These are phyloP conservation scores for Notolepis coatsorum DNA, from an alignment of 2,797 vertebrate genomes.

Conservation along the genomic window DNA sequence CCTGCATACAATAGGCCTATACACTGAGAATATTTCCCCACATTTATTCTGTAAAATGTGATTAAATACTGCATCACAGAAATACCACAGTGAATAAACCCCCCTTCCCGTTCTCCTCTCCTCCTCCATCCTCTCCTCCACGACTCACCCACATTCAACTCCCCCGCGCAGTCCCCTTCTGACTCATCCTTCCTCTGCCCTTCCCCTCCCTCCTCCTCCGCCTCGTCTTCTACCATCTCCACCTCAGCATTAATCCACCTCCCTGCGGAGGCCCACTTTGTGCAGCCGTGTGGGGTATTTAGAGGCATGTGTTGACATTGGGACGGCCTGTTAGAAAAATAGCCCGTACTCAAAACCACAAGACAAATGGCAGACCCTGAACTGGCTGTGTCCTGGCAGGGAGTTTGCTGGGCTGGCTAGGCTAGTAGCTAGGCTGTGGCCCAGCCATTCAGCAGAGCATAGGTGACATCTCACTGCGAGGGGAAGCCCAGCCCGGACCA, in stretches of 20 bases:
- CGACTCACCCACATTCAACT: slow-evolving; percentile 35
- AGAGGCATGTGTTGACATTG: slow-evolving; percentile 80
- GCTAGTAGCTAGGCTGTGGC: slow-evolving; percentile 60
- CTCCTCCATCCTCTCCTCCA: slow-evolving; percentile 1
- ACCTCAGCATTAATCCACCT: slow-evolving; percentile 69
- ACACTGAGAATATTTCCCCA: slow-evolving; percentile 16
- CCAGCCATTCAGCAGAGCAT: slow-evolving; percentile 56
- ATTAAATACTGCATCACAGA: slow-evolving; percentile 37
- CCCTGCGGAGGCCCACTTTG: slow-evolving; percentile 71
- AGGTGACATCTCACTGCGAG: slow-evolving; percentile 72
- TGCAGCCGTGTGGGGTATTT: slow-evolving; percentile 71
- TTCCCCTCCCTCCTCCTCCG: slow-evolving; percentile 21
- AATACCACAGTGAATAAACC: slow-evolving; percentile 31
- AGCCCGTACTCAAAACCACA: slow-evolving; percentile 76
- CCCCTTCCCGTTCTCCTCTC: slow-evolving; percentile 16
- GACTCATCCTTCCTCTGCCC: slow-evolving; percentile 41
- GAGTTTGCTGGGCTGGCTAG: slow-evolving; percentile 59
- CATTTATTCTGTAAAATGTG: slow-evolving; percentile 29
- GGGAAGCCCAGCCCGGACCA: slow-evolving; percentile 21
- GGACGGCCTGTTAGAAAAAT: slow-evolving; percentile 76
- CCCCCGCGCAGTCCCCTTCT: slow-evolving; percentile 44
- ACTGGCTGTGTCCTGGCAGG: slow-evolving; percentile 69
- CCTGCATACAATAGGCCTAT: slow-evolving; percentile 12
- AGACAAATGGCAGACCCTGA: slow-evolving; percentile 74
- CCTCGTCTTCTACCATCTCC: neutral